A percentile compares a stretch with the other conserved stretches of the same genome.
Conservation (phyloP, 2,113 vertebrate genomes). For the Myotis yumanensis region DNA sequence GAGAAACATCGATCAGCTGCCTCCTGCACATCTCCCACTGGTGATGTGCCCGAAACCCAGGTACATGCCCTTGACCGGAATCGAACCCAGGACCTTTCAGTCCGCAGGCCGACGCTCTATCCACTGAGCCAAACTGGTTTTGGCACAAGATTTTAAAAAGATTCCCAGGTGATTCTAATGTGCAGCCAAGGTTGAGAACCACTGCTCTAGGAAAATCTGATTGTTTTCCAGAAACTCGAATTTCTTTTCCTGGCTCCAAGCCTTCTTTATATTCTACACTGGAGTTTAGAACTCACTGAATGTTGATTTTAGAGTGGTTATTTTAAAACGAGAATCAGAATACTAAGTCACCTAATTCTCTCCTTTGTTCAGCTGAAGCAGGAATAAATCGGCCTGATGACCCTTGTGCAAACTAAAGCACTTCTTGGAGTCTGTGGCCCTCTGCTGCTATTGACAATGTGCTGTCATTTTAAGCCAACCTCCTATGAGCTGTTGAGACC, state of each 20-base stretch:
- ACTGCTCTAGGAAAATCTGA: background rate
- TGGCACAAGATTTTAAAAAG: too few species aligned
- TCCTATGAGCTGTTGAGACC: background rate
- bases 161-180: too few species aligned
- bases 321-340: slow-evolving; percentile 42
- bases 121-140: too few species aligned
- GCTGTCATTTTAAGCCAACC: background rate
- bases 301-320: slow-evolving; percentile 23
- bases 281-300: background rate
- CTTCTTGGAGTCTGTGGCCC: background rate
- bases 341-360: background rate
- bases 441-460: background rate
- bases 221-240: background rate
- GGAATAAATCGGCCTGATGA: background rate
- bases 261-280: slow-evolving; percentile 25
- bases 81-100: too few species aligned
- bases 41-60: too few species aligned
- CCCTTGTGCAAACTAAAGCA: background rate
- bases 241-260: slow-evolving; percentile 28
- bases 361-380: background rate
- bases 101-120: too few species aligned
- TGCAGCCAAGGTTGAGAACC: too few species aligned
- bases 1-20: too few species aligned
- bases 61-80: too few species aligned
- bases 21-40: too few species aligned